Percentiles rank a stretch among this genome's conserved stretches.
phyloP scores from a whole-genome alignment of 2,888 invertebrate genomes.

The Epistrophe grossulariae region DNA sequence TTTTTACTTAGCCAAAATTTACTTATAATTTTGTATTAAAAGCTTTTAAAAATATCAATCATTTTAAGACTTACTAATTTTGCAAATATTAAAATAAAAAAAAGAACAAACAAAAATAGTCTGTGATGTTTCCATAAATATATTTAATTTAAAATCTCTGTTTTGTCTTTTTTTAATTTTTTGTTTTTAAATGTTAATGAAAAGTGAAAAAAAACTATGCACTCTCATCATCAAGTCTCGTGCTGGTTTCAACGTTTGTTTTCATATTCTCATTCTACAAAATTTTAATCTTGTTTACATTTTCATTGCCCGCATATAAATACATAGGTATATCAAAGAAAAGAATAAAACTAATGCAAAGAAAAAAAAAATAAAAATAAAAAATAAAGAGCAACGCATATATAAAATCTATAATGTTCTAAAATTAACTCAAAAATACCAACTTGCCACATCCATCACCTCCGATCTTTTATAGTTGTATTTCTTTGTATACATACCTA shows the following conservation, averaged over 20 bases:
- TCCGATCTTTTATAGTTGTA: constrained; percentile 8
- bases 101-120: neutral
- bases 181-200: constrained; percentile 6
- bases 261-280: constrained; percentile 34
- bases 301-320: constrained; percentile 20
- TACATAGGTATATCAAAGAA: neutral
- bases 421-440: constrained; percentile 34
- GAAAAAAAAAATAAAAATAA: neutral
- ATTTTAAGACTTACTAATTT: too few relatives aligned
- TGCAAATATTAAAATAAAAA: too few relatives aligned
- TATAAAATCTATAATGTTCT: constrained; percentile 34
- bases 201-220: constrained; percentile 21
- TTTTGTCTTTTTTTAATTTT: neutral
- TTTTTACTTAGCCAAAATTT: too few relatives aligned
- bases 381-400: constrained; percentile 28
- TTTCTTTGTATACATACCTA: neutral
- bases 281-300: constrained; percentile 43
- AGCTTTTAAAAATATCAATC: too few relatives aligned
- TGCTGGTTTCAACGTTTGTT: constrained; percentile 42
- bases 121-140: neutral
- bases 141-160: neutral
- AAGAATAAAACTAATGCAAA: neutral
- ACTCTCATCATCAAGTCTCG: constrained; percentile 39
- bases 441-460: constrained; percentile 31
- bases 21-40: too few relatives aligned